These are phyloP conservation scores for Brachionus koreanus DNA, from an alignment of 1,140 invertebrate genomes.

Conservation along the genomic window DNA sequence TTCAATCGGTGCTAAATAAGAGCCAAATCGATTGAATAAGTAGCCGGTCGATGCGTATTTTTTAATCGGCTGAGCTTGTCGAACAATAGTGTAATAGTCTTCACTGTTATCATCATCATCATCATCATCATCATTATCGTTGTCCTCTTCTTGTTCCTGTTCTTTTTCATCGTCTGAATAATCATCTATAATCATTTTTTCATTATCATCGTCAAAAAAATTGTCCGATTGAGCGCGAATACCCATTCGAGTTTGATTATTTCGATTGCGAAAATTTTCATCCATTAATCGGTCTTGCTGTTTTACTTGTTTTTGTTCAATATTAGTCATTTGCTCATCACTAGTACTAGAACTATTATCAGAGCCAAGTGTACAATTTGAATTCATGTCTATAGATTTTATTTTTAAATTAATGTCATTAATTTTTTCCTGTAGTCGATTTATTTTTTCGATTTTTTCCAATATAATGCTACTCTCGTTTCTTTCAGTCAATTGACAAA, in stretches of 20 bases:
- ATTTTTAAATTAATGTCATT: conserved; percentile 29
- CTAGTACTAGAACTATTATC: no score
- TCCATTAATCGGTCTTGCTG: neutral
- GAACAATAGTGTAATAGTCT: neutral
- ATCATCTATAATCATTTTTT: neutral
- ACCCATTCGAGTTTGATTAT: conserved; percentile 11
- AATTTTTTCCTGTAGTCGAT: conserved; percentile 33
- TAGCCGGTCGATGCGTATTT: conserved; percentile 38
- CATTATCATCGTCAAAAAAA: neutral
- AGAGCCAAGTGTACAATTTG: neutral
- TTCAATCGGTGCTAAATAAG: conserved; percentile 30
- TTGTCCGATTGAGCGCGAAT: neutral
- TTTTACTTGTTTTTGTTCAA: neutral
- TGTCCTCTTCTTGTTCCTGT: neutral
- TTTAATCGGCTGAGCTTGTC: neutral
- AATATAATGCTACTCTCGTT: conserved; percentile 18
- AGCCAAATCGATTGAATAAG: conserved; percentile 34
- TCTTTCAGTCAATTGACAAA: conserved; percentile 11
- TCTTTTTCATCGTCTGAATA: neutral
- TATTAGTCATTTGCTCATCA: no score
- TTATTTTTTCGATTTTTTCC: conserved; percentile 36
- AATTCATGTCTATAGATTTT: conserved; percentile 37
- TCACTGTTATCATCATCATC: neutral
- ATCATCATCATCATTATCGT: neutral
- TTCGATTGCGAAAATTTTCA: neutral